Evolutionary conservation across 2,888 invertebrate genomes (phyloP), one percentile per base, ranked within the genome.

Genomic region (Gari tellinella): DNA sequence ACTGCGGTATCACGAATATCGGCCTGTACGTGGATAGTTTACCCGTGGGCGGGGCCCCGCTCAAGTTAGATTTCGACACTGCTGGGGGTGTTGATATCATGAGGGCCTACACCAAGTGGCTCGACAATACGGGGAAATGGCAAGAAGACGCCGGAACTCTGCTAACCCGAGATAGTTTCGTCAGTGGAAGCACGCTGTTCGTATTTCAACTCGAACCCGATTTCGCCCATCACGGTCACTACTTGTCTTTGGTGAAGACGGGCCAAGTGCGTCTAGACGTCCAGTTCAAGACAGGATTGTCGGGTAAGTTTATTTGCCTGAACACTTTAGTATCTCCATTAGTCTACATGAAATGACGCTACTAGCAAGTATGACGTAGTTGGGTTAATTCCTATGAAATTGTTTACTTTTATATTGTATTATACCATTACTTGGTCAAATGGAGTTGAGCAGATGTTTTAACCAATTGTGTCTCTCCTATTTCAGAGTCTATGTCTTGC

Each of bases 11-110:
- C 19, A 55, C 38, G 12, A 46, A 55, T 14, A 72, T 79, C 10
- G 61, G 53, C 12, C 17, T 74, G 31, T 79, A 70, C 41, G 55
- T 45, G 4, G 70, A 73, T 51, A 52, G 63, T 14, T 46, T 78
- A 31, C 78, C 78, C 1, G 64, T 67, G 15, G 58, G 64, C 1
- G 72, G 64, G 17, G 61, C 51, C 17, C 60, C 60, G 10, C 12
- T 67, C 19, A 66, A 67, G 21, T 25, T 72, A 12, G 48, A 51
- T 26, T 66, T 62, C 26, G 38, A 14, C 10, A 17, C 19, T 17
- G 31, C 31, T 12, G 56, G 12, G 7, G 73, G 58, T 0, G 17
- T 21, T 12, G 25, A 45, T 23, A 52, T 40, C 12, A 57, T 67
- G n/a, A 23, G 61, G 40, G 77, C 62, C 15, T 68, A 57, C 23